Conservation (phyloP, 2,888 invertebrate genomes). For the Plebejus argus region DNA sequence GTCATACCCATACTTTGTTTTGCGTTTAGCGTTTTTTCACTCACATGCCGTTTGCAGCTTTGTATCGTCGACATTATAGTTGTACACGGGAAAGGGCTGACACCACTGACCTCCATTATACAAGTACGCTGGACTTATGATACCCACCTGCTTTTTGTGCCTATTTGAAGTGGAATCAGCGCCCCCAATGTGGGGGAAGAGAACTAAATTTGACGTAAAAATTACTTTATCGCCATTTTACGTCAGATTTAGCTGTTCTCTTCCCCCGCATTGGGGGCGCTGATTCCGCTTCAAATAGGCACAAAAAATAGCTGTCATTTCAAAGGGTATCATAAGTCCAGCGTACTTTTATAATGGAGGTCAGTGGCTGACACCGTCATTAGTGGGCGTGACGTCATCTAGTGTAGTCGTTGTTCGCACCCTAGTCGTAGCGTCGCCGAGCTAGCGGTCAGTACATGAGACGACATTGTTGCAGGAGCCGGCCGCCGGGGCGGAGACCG, state of each 20-base stretch:
- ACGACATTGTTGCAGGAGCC: slow-evolving; percentile 60
- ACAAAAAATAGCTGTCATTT: no score
- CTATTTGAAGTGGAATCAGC: no score
- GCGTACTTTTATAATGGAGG: no score
- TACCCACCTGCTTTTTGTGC: no score
- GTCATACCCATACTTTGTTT: neutral
- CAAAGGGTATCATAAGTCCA: no score
- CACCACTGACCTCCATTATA: neutral
- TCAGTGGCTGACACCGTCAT: slow-evolving; percentile 28
- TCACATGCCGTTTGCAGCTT: neutral
- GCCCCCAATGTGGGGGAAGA: no score
- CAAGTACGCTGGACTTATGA: no score
- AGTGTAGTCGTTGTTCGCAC: slow-evolving; percentile 14
- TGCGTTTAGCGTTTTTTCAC: neutral
- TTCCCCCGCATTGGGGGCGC: no score
- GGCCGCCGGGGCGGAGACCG: slow-evolving; percentile 57
- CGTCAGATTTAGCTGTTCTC: no score
- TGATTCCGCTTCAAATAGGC: no score
- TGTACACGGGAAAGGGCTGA: slow-evolving; percentile 16
- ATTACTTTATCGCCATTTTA: no score
- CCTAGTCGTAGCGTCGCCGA: neutral
- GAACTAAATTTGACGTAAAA: no score
- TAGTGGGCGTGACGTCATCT: slow-evolving; percentile 23
- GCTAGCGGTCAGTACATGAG: neutral
- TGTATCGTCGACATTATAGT: slow-evolving; percentile 9